A percentile compares a stretch with the other conserved stretches of the same genome.
These are phyloP conservation scores for Anthoptus insignis DNA, from an alignment of 2,888 invertebrate species.

Conservation along the genomic window DNA sequence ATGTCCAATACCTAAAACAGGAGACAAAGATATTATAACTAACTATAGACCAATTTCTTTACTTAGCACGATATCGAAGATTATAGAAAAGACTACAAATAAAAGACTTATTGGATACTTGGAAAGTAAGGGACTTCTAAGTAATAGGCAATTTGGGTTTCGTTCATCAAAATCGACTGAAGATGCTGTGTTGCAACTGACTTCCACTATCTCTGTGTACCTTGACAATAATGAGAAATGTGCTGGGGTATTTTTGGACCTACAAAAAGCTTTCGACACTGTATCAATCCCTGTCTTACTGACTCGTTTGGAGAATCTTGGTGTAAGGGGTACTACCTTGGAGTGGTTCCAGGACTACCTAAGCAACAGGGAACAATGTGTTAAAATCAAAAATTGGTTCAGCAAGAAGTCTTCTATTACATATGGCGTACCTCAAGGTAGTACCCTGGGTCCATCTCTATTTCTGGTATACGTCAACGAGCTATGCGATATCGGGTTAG, in stretches of 20 bases:
- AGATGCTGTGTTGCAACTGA: conserved; percentile 16
- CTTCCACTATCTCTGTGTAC: not conserved
- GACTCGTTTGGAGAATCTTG: conserved; percentile 3
- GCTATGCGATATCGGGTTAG: not conserved
- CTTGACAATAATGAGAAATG: conserved; percentile 20
- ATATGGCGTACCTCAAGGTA: conserved; percentile 6
- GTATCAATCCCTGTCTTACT: conserved; percentile 18
- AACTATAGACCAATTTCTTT: conserved; percentile 34
- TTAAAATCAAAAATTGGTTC: conserved; percentile 51
- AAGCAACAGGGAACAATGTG: not conserved
- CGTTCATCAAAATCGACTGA: conserved; percentile 10
- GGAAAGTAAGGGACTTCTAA: not conserved
- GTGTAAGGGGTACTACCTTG: conserved; percentile 16
- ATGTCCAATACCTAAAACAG: not conserved
- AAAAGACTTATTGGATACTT: conserved; percentile 14
- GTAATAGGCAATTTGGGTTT: conserved; percentile 16
- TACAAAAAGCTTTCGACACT: conserved; percentile 31
- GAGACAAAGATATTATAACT: conserved; percentile 10
- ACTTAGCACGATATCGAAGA: conserved; percentile 19
- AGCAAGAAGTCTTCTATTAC: not conserved
- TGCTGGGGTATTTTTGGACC: conserved; percentile 27
- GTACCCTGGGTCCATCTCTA: not conserved
- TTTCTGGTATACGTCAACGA: not conserved
- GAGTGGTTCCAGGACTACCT: conserved; percentile 28
- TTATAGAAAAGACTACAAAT: conserved; percentile 28